Conservation (phyloP, 2,113 vertebrate genomes). For the Piaya cayana region DNA sequence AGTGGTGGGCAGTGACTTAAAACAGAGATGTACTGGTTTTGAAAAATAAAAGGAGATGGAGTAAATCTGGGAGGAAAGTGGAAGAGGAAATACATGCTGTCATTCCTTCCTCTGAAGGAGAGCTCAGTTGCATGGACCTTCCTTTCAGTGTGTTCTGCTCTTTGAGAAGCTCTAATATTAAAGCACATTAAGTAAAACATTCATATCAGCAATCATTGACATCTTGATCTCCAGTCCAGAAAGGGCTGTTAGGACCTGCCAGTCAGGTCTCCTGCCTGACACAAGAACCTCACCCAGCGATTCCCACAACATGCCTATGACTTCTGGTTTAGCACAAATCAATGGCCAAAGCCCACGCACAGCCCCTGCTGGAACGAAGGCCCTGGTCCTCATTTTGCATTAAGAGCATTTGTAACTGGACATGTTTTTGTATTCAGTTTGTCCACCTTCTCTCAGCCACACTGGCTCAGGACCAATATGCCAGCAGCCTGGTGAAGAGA, state of each 20-base stretch:
- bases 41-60: conserved; percentile 25
- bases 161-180: conserved; percentile 24
- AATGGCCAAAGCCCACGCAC: not conserved
- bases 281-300: not conserved
- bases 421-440: fast-evolving
- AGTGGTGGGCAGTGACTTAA: conserved; percentile 6
- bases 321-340: not conserved
- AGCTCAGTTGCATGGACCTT: not conserved
- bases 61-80: not conserved
- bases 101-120: not conserved
- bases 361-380: not conserved
- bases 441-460: not conserved
- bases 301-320: not conserved
- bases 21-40: not conserved
- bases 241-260: not conserved
- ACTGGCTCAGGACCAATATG: fast-evolving
- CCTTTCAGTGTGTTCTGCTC: not conserved
- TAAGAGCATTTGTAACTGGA: fast-evolving
- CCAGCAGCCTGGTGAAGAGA: not conserved
- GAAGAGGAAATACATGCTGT: not conserved
- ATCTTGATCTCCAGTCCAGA: not conserved
- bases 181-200: not conserved
- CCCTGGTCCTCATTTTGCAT: not conserved
- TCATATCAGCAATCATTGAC: not conserved
- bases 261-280: not conserved